Base-by-base conservation (phyloP, 2,888 invertebrate genomes). In the Ctenicera cuprea region DNA sequence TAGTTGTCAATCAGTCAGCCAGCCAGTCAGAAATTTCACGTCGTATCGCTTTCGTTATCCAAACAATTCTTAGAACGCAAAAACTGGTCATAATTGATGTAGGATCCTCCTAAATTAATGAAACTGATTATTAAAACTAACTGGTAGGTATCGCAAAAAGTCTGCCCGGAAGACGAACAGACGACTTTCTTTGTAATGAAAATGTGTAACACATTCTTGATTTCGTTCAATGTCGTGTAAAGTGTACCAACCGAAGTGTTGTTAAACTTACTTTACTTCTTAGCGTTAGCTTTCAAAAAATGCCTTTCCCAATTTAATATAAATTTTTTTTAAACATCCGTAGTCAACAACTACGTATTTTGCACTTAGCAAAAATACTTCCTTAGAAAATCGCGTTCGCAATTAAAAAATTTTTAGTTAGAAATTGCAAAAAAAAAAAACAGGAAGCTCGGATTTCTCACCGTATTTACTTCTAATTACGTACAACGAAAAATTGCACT, bases 121-220 rank as follows among this genome's bases (percentile, higher is more conserved):
- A 71, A 48, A 59, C 48, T 37, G 38, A 63, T 64, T 64, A 73
- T 73, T 73, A 73, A 64, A 41, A 37, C 26, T 48, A 62, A 59
- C 50, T 45, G 59, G 37, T 50, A 45, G 59, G 37, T 50, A 33
- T 57, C 22, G 57, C 61, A 70, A 74, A 65, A 71, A 65, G 30
- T 22, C 66, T 74, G 70, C 72, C 76, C 69, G 74, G 72, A 77
- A 75, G 70, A 73, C 37, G 26, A 30, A 41, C 66, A 70, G 72
- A 68, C 72, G 69, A 75, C 74, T 75, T 77, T 77, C 75, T 73
- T 77, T 75, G 77, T 75, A 68, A 71, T 74, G 70, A 69, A 74
- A 74, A 74, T 76, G 70, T 74, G 74, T 76, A 69, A 74, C 76
- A 76, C 76, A 76, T 76, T 76, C 70, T 74, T 65, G 63, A 54